Percentiles rank a stretch among this genome's conserved stretches.
Evolutionary conservation across 2,888 invertebrate genomes (phyloP).

Genomic region (Protonemura montana): DNA sequence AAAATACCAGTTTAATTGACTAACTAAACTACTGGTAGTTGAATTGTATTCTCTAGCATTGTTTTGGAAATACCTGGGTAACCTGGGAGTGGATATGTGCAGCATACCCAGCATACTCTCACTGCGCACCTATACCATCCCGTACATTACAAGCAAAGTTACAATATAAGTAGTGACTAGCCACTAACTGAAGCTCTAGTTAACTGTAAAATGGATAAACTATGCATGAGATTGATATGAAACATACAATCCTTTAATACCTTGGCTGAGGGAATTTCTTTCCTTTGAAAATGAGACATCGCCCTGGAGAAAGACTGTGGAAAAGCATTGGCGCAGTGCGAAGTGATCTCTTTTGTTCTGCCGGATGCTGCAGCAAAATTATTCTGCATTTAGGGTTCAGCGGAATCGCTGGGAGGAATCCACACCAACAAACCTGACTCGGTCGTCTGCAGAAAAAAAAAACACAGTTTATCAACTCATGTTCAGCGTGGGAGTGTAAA

Average conservation of each 20-base stretch:
- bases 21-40: too few species aligned
- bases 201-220: neutral
- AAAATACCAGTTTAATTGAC: too few species aligned
- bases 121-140: too few species aligned
- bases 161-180: too few species aligned
- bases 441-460: slow-evolving; percentile 74
- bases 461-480: slow-evolving; percentile 21
- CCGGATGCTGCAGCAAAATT: slow-evolving; percentile 89
- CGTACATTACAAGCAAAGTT: too few species aligned
- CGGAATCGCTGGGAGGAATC: slow-evolving; percentile 76
- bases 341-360: slow-evolving; percentile 88
- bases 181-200: too few species aligned
- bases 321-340: slow-evolving; percentile 90
- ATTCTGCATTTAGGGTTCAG: slow-evolving; percentile 75
- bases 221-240: too few species aligned
- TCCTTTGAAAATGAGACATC: slow-evolving; percentile 81
- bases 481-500: too few species aligned
- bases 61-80: too few species aligned
- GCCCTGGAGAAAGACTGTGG: slow-evolving; percentile 74
- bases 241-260: slow-evolving; percentile 53
- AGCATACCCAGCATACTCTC: too few species aligned
- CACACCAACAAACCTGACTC: slow-evolving; percentile 88
- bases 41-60: too few species aligned
- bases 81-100: too few species aligned
- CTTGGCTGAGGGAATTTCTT: slow-evolving; percentile 81